Evolutionary conservation across 2,888 invertebrate genomes (phyloP).

Genomic region (Linnaemya vulpina): DNA sequence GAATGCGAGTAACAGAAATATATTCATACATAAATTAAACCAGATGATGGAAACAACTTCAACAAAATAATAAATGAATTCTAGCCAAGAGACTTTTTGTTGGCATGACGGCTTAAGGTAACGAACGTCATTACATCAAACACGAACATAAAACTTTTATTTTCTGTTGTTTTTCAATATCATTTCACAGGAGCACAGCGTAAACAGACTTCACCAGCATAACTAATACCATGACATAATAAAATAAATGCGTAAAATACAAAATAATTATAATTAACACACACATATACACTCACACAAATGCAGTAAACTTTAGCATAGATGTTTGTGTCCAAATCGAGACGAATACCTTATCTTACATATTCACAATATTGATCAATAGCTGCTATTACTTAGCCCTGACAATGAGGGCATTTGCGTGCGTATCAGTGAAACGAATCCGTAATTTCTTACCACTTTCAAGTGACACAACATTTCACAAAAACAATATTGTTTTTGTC

Average conservation of each 20-base stretch:
- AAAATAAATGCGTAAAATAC: constrained; percentile 29
- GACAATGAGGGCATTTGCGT: background rate
- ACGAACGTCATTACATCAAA: constrained; percentile 25
- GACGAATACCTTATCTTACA: background rate
- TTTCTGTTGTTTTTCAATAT: background rate
- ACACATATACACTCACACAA: too few relatives aligned
- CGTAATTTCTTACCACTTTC: constrained; percentile 17
- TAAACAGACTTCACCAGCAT: background rate
- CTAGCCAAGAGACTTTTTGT: background rate
- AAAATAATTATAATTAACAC: constrained; percentile 21
- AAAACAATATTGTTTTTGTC: constrained; percentile 26
- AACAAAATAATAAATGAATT: constrained; percentile 20
- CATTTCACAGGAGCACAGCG: background rate
- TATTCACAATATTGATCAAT: constrained; percentile 5
- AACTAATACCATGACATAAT: background rate
- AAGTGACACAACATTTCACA: constrained; percentile 41
- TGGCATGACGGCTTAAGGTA: constrained; percentile 5
- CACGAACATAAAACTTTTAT: constrained; percentile 36
- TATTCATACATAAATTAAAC: constrained; percentile 39
- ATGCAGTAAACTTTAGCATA: background rate
- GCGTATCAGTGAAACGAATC: background rate
- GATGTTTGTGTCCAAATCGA: background rate
- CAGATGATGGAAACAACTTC: constrained; percentile 30
- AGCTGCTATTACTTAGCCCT: constrained; percentile 1
- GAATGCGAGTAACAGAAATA: constrained; percentile 28